Evolutionary conservation across 1,140 invertebrate species (phyloP).

Genomic region (Rhysida immarginata): DNA sequence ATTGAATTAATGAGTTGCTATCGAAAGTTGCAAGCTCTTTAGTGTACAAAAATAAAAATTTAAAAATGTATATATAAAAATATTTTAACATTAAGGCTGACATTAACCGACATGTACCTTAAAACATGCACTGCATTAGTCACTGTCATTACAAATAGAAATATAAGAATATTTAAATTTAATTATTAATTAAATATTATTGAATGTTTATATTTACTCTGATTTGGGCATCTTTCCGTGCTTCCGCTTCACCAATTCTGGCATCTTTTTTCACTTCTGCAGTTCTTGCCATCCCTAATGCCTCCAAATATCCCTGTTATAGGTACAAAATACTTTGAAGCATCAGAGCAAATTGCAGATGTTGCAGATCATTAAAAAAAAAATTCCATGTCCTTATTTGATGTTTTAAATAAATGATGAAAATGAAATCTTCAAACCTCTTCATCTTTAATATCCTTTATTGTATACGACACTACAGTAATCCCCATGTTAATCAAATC

Average conservation of each 20-base stretch:
- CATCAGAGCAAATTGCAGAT: not conserved
- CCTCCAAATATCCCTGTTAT: constrained; percentile 75
- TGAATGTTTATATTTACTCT: too few relatives aligned
- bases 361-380: not conserved
- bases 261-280: constrained; percentile 94
- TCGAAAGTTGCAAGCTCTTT: too few relatives aligned
- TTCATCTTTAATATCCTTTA: constrained; percentile 95
- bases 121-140: too few relatives aligned
- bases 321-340: constrained; percentile 12
- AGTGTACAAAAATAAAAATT: too few relatives aligned
- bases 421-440: constrained; percentile 47
- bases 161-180: too few relatives aligned
- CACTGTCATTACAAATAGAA: too few relatives aligned
- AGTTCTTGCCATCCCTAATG: constrained; percentile 86
- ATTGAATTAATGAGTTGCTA: too few relatives aligned
- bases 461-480: constrained; percentile 91
- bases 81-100: too few relatives aligned
- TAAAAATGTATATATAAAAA: too few relatives aligned
- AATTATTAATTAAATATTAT: too few relatives aligned
- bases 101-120: too few relatives aligned
- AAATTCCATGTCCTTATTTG: constrained; percentile 13
- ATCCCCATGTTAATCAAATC: constrained; percentile 97
- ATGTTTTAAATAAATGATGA: constrained; percentile 54
- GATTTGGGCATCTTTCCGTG: constrained; percentile 67
- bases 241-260: constrained; percentile 89